Percentiles rank a stretch among this genome's conserved stretches.
Conservation (phyloP, 2,113 vertebrate species). For the Callionymus lyra region DNA sequence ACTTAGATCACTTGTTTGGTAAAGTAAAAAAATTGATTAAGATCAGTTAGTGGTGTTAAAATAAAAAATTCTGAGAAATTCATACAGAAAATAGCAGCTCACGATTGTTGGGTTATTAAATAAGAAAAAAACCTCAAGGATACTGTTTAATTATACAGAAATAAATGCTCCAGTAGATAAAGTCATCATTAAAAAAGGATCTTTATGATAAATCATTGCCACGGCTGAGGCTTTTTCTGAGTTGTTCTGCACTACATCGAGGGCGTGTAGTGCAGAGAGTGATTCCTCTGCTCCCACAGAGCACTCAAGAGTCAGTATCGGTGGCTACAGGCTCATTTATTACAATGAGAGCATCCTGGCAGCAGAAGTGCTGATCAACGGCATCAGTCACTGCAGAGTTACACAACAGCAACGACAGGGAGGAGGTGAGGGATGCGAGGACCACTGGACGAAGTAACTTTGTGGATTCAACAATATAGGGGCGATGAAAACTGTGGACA, state of each 20-base stretch:
- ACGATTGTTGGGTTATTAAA: too few species aligned
- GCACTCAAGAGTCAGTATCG: conserved; percentile 31
- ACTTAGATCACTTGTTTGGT: conserved; percentile 17
- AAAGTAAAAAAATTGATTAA: conserved; percentile 1
- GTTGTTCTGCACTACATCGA: conserved; percentile 35
- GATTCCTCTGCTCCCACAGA: conserved; percentile 18
- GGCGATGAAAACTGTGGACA: conserved; percentile 1
- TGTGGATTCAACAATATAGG: not conserved
- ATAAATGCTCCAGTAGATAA: too few species aligned
- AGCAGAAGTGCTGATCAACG: conserved; percentile 55
- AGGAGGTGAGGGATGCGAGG: conserved; percentile 5
- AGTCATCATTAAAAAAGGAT: too few species aligned
- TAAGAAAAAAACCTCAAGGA: too few species aligned
- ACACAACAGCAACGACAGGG: conserved; percentile 23
- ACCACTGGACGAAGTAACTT: not conserved
- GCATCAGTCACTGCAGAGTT: conserved; percentile 45
- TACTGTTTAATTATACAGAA: too few species aligned
- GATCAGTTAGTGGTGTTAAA: not conserved
- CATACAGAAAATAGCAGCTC: conserved; percentile 1
- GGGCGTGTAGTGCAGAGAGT: conserved; percentile 12
- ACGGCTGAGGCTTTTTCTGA: conserved; percentile 1
- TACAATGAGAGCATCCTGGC: conserved; percentile 42
- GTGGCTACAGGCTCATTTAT: conserved; percentile 35
- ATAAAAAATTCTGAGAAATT: too few species aligned
- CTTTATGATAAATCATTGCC: too few species aligned